Percentiles rank a stretch among this genome's conserved stretches.
These are phyloP conservation scores for Liodrosophila aerea DNA, from an alignment of 2,888 invertebrate genomes.

Conservation along the genomic window DNA sequence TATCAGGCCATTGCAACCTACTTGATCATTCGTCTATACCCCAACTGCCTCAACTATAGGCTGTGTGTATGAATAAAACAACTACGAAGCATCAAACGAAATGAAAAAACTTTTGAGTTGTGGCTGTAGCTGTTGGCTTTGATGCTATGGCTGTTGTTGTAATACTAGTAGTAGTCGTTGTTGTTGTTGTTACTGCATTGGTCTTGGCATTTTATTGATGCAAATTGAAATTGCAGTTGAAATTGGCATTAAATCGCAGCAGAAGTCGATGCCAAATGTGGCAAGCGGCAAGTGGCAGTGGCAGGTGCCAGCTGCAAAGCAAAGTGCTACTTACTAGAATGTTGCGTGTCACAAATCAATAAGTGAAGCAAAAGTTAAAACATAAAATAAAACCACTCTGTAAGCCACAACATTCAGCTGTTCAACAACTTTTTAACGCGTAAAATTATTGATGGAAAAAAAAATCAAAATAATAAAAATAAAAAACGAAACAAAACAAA, in stretches of 20 bases:
- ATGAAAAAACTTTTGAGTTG: constrained; percentile 8
- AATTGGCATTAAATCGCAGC: constrained; percentile 46
- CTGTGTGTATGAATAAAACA: constrained; percentile 15
- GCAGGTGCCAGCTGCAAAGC: constrained; percentile 6
- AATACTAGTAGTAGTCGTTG: constrained; percentile 13
- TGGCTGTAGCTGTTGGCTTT: constrained; percentile 21
- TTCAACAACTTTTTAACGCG: constrained; percentile 24
- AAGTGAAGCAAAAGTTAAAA: constrained; percentile 4
- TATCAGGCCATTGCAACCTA: too few species aligned
- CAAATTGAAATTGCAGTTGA: constrained; percentile 39
- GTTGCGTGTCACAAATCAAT: constrained; percentile 17
- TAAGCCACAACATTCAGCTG: background rate
- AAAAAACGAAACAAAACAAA: constrained; percentile 4
- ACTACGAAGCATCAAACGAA: constrained; percentile 8
- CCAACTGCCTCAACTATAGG: constrained; percentile 7
- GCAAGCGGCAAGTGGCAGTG: constrained; percentile 38
- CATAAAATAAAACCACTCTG: constrained; percentile 4
- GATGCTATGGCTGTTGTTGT: background rate
- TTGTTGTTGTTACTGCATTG: constrained; percentile 21
- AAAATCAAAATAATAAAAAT: constrained; percentile 13
- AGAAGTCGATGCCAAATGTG: constrained; percentile 16
- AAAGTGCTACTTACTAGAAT: constrained; percentile 17
- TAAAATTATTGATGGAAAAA: constrained; percentile 8
- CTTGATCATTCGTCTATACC: too few species aligned
- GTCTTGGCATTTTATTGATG: constrained; percentile 55